These are phyloP conservation scores for Thalassarche chlororhynchos DNA, from an alignment of 2,113 vertebrate genomes.

Conservation along the genomic window DNA sequence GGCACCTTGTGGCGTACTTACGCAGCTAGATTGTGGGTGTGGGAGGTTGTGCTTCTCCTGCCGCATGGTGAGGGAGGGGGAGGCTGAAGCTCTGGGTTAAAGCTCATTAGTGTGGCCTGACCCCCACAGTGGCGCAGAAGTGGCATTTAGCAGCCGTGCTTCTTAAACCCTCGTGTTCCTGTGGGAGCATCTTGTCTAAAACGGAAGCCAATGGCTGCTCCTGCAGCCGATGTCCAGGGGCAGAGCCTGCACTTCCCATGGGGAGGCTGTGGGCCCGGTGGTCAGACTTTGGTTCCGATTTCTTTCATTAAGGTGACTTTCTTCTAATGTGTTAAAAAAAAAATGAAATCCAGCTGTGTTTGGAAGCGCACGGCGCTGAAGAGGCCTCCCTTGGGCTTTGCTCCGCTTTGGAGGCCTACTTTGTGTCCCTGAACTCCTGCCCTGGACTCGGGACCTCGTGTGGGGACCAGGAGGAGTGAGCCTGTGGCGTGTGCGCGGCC, in stretches of 20 bases:
- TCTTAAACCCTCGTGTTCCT: neutral
- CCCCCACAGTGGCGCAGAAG: neutral
- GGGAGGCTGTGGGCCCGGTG: fast-evolving
- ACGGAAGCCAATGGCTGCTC: neutral
- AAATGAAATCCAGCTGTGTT: neutral
- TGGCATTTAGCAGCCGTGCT: fast-evolving
- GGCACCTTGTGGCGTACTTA: fast-evolving
- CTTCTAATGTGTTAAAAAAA: neutral
- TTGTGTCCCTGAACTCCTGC: neutral
- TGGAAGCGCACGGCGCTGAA: neutral
- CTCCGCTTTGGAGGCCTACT: neutral
- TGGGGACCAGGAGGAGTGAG: neutral
- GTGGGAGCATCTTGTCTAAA: neutral
- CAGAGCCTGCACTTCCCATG: neutral
- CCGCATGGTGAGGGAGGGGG: fast-evolving
- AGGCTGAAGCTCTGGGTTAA: neutral
- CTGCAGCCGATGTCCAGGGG: neutral
- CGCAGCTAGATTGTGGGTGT: fast-evolving
- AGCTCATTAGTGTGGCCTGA: neutral
- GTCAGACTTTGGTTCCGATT: neutral
- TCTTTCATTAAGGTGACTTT: neutral
- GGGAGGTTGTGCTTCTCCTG: neutral
- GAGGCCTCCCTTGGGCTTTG: neutral
- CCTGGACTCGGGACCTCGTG: fast-evolving
- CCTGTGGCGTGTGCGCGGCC: fast-evolving